These are phyloP conservation scores for Pygocentrus nattereri DNA, from an alignment of 2,797 vertebrate genomes.

Conservation along the genomic window DNA sequence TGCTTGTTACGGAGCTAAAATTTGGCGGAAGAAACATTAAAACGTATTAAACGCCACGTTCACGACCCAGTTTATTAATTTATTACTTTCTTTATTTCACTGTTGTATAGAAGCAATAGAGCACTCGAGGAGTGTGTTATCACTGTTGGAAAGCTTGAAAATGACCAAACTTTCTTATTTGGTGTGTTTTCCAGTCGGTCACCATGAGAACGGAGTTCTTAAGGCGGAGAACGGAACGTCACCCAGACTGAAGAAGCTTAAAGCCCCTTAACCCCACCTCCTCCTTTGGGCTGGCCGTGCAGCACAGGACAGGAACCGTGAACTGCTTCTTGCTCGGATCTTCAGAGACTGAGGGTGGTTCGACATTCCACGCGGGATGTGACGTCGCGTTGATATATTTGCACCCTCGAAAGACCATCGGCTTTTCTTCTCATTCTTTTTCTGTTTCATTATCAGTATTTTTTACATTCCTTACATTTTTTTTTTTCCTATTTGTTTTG, in stretches of 20 bases:
- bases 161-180: not conserved
- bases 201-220: conserved; percentile 92
- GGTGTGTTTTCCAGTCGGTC: conserved; percentile 74
- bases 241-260: conserved; percentile 93
- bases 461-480: not conserved
- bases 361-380: conserved; percentile 37
- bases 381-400: not conserved
- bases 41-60: no score
- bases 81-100: no score
- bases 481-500: no score
- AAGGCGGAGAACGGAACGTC: conserved; percentile 95
- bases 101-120: no score
- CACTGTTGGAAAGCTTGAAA: no score
- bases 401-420: conserved; percentile 22
- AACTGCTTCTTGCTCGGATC: conserved; percentile 57
- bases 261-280: conserved; percentile 84
- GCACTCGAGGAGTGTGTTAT: no score
- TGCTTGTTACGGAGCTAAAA: no score
- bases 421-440: conserved; percentile 22
- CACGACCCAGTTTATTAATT: no score
- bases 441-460: conserved; percentile 51
- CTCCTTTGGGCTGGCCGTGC: conserved; percentile 63
- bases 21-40: no score
- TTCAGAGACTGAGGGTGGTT: conserved; percentile 52
- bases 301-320: conserved; percentile 59